Conservation (phyloP, 2,113 vertebrate species). For the Antigone vipio region DNA sequence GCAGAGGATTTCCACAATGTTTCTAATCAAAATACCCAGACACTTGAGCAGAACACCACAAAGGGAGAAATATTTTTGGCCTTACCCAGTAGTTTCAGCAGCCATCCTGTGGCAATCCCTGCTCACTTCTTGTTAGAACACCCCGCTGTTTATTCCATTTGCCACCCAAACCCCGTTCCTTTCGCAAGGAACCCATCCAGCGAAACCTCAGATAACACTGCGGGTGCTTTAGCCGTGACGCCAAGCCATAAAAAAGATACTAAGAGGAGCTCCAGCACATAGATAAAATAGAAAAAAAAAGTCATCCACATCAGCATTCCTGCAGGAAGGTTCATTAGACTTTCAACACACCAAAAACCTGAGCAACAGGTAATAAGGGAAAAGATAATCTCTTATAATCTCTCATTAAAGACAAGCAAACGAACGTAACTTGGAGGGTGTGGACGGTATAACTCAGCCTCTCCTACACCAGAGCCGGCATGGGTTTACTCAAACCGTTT, state of each 20-base stretch:
- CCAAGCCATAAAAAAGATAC: not conserved
- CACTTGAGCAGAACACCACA: not conserved
- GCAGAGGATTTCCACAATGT: not conserved
- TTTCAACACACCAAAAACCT: slow-evolving; percentile 26
- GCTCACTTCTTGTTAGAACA: not conserved
- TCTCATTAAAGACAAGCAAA: slow-evolving; percentile 3
- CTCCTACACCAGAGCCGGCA: not conserved
- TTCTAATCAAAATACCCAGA: not conserved
- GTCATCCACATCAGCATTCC: not conserved
- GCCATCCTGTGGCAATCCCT: not conserved
- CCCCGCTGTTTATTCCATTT: not conserved
- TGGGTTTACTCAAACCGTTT: accelerated
- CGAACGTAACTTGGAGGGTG: not conserved
- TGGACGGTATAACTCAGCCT: not conserved
- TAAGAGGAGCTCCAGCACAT: not conserved
- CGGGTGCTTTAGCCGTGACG: accelerated
- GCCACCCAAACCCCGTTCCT: not conserved
- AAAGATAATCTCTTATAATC: slow-evolving; percentile 1
- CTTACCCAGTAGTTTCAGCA: not conserved
- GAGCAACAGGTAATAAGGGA: slow-evolving; percentile 41
- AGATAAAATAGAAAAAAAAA: not conserved
- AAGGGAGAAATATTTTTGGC: not conserved
- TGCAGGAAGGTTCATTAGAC: slow-evolving; percentile 14
- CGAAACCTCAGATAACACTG: not conserved
- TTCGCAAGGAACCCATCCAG: not conserved